Percentiles rank a stretch among this genome's conserved stretches.
These are phyloP conservation scores for Steinernema scapterisci DNA, from an alignment of 2,888 invertebrate genomes.

Conservation along the genomic window DNA sequence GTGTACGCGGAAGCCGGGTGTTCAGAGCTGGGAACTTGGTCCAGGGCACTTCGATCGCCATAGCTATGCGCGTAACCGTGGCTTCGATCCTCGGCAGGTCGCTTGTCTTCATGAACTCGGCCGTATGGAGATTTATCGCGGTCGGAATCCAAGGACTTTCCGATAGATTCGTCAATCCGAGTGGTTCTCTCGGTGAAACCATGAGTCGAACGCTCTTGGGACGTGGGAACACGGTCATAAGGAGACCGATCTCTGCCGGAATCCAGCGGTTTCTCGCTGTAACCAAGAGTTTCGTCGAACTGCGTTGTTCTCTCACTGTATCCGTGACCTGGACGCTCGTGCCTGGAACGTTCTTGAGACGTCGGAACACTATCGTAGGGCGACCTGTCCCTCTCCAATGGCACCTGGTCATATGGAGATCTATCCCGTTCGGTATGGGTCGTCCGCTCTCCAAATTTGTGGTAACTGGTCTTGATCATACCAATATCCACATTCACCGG, in stretches of 20 bases:
- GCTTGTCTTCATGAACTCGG: not conserved
- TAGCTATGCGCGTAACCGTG: not conserved
- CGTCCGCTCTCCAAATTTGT: constrained; percentile 12
- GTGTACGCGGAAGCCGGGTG: constrained; percentile 19
- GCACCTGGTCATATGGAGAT: not conserved
- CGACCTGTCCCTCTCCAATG: not conserved
- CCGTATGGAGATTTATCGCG: not conserved
- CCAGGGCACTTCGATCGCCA: not conserved
- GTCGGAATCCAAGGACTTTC: not conserved
- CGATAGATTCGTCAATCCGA: not conserved
- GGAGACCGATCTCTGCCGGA: not conserved
- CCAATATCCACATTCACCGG: constrained; percentile 18
- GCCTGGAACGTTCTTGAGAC: not conserved
- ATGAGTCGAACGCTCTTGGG: not conserved
- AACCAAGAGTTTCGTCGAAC: not conserved
- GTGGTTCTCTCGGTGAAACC: not conserved
- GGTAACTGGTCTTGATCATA: constrained; percentile 27
- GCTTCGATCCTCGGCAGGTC: not conserved
- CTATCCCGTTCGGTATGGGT: not conserved
- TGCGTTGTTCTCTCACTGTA: not conserved
- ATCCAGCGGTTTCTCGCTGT: not conserved
- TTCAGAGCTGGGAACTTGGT: not conserved
- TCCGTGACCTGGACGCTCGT: not conserved
- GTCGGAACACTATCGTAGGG: not conserved
- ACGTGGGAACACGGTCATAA: not conserved